Conservation (phyloP, 2,113 vertebrate genomes). For the Myotis yumanensis region DNA sequence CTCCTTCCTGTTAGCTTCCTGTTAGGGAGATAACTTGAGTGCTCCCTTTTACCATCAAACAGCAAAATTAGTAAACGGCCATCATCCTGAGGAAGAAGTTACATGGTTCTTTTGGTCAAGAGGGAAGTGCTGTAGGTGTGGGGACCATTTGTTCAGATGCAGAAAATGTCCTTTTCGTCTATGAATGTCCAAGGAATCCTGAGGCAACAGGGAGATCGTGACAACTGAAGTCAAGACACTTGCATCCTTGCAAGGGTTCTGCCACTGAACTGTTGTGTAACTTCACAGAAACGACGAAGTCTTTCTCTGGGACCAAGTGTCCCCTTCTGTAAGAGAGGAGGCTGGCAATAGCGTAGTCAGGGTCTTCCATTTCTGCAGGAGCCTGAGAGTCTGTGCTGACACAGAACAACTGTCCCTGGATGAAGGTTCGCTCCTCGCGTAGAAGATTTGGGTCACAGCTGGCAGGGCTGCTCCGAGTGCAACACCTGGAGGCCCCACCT, state of each 20-base stretch:
- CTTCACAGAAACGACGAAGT: background rate
- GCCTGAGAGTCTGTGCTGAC: background rate
- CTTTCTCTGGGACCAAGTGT: background rate
- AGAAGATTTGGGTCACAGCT: background rate
- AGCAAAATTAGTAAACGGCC: background rate
- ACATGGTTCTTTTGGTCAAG: background rate
- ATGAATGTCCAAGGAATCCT: background rate
- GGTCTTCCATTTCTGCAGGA: background rate
- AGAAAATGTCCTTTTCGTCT: background rate
- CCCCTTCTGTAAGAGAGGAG: background rate
- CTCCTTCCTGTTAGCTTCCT: too few species aligned
- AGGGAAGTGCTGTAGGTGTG: background rate
- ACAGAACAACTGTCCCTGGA: background rate
- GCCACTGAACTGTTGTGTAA: background rate
- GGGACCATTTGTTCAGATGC: background rate
- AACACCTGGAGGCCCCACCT: background rate
- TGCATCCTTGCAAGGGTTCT: background rate
- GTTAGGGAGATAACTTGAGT: background rate
- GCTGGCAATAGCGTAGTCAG: too few species aligned
- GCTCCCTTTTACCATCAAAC: background rate
- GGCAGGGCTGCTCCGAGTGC: rapidly evolving
- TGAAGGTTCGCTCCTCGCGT: background rate
- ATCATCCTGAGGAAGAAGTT: background rate
- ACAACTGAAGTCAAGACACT: background rate
- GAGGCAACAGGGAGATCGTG: background rate